Conservation (phyloP, 2,797 vertebrate species). For the Syngnathus rostellatus region DNA sequence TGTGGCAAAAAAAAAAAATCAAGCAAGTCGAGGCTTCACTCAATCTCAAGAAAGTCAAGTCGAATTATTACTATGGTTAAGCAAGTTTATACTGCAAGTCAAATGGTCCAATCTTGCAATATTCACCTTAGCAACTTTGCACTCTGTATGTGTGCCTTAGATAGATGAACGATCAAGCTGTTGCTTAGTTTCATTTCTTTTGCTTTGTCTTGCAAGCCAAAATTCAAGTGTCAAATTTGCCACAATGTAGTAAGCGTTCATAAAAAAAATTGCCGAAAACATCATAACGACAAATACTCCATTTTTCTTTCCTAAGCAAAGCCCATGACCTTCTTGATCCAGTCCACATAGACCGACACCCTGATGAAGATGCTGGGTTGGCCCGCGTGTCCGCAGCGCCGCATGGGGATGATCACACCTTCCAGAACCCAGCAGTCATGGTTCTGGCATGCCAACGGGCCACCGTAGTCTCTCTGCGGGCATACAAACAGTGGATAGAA, state of each 20-base stretch:
- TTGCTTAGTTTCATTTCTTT: no score
- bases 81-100: no score
- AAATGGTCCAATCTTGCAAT: background rate
- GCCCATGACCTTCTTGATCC: slow-evolving; percentile 95
- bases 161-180: background rate
- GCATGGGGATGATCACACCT: slow-evolving; percentile 89
- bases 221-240: no score
- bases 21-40: background rate
- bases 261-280: background rate
- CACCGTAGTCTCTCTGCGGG: slow-evolving; percentile 88
- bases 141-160: no score
- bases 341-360: slow-evolving; percentile 86
- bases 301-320: slow-evolving; percentile 67
- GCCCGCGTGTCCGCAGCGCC: slow-evolving; percentile 80
- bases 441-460: slow-evolving; percentile 87
- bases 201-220: no score
- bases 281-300: background rate
- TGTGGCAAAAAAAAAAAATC: no score
- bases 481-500: slow-evolving; percentile 39
- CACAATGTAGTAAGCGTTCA: background rate
- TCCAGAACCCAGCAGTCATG: slow-evolving; percentile 94
- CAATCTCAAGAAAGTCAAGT: background rate
- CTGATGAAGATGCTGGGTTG: slow-evolving; percentile 88
- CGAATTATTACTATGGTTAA: background rate
- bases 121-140: no score